phyloP scores from a whole-genome alignment of 2,113 vertebrate species.

The Lophochroa leadbeateri region DNA sequence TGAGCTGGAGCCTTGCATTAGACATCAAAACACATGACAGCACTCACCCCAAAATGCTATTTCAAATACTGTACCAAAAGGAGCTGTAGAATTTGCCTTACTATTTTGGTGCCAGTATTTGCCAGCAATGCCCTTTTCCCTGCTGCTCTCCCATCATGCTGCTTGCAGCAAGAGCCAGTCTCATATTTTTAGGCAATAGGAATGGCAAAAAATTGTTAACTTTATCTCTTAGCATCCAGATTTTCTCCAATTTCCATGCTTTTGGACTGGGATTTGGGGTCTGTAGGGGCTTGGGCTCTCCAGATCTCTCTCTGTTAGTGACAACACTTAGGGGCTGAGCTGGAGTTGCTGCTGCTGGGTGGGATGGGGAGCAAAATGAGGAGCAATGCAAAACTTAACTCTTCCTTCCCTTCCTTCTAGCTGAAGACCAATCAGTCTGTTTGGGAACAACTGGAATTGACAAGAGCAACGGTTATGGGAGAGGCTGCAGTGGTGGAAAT shows the following conservation, averaged over 20 bases:
- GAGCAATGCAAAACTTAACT: background rate
- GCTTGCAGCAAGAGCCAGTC: fast-evolving
- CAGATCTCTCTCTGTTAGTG: fast-evolving
- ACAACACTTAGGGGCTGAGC: background rate
- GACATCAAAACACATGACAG: fast-evolving
- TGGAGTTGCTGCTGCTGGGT: background rate
- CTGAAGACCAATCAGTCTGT: conserved; percentile 89
- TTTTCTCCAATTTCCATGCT: fast-evolving
- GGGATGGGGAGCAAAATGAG: background rate
- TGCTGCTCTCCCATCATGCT: fast-evolving
- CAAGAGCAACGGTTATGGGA: conserved; percentile 89
- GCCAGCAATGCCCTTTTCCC: background rate
- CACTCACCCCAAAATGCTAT: background rate
- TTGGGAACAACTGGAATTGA: conserved; percentile 82
- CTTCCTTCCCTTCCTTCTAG: conserved; percentile 67
- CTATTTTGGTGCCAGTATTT: background rate
- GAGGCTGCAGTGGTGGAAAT: conserved; percentile 90
- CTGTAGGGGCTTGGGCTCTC: background rate
- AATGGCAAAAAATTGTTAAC: background rate
- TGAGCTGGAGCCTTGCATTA: fast-evolving
- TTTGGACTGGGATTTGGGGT: background rate
- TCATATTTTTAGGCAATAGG: no score
- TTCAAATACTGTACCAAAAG: background rate
- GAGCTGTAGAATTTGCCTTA: background rate
- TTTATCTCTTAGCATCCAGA: background rate